phyloP scores from a whole-genome alignment of 2,113 vertebrate species.

The Pipa parva region DNA sequence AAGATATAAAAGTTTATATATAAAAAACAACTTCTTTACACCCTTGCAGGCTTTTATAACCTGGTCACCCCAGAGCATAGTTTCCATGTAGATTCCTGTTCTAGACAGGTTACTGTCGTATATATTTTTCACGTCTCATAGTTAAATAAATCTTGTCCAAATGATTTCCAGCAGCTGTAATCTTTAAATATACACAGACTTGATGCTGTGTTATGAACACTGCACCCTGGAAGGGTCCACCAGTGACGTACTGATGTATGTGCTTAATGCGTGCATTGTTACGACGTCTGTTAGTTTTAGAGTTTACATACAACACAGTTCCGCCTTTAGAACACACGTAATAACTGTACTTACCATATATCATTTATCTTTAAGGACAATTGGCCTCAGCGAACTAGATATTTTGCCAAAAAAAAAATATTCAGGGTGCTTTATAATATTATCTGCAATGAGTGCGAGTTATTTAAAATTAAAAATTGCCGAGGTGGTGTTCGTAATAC shows the following conservation, averaged over 20 bases:
- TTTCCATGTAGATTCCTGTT: background rate
- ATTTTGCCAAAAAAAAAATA: too few species aligned
- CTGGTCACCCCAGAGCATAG: background rate
- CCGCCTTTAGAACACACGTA: slow-evolving; percentile 1
- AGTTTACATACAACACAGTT: background rate
- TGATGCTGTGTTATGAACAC: background rate
- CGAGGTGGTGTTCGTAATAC: too few species aligned
- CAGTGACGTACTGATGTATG: background rate
- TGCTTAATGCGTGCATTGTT: background rate
- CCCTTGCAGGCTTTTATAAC: background rate
- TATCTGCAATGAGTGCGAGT: background rate
- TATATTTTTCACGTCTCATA: background rate
- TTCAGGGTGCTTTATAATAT: too few species aligned
- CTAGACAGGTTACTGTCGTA: background rate
- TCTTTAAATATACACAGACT: background rate
- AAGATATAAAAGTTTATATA: background rate
- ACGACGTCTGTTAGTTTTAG: background rate
- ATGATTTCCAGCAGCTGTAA: background rate
- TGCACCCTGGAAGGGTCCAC: background rate
- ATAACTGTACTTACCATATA: slow-evolving; percentile 10
- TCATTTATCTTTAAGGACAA: background rate
- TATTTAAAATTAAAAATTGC: background rate
- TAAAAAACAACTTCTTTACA: background rate
- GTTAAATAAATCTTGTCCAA: background rate
- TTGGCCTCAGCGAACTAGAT: too few species aligned